These are phyloP conservation scores for Uropsilus gracilis DNA, from an alignment of 2,113 vertebrate genomes.

Conservation along the genomic window DNA sequence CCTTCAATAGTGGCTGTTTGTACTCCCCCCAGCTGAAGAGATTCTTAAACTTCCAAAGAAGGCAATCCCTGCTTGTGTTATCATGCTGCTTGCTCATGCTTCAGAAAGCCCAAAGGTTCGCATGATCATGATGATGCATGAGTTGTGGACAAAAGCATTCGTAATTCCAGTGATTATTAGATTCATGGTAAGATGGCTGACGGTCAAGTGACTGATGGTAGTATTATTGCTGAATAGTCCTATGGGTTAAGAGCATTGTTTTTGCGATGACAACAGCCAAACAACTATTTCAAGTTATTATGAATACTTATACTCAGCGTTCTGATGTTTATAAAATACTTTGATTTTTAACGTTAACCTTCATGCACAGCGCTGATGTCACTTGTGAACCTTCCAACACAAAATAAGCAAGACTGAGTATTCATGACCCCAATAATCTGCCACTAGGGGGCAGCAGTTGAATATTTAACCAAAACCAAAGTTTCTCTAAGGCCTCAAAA, in stretches of 20 bases:
- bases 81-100: neutral
- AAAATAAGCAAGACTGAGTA: neutral
- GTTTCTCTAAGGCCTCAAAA: neutral
- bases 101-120: neutral
- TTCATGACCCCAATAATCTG: neutral
- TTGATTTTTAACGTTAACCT: neutral
- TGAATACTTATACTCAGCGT: neutral
- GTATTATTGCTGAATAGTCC: neutral
- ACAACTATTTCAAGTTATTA: neutral
- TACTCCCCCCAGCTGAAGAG: too few species aligned
- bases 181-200: neutral
- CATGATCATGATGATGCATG: neutral
- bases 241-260: neutral
- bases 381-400: neutral
- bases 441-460: slow-evolving; percentile 73
- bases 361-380: neutral
- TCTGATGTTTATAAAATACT: neutral
- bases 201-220: neutral
- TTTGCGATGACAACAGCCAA: neutral
- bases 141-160: neutral
- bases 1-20: too few species aligned
- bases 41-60: neutral
- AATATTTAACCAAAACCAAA: slow-evolving; percentile 39
- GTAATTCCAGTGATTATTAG: neutral
- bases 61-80: neutral